phyloP scores from a whole-genome alignment of 2,113 vertebrate genomes.

The Alouatta palliata region DNA sequence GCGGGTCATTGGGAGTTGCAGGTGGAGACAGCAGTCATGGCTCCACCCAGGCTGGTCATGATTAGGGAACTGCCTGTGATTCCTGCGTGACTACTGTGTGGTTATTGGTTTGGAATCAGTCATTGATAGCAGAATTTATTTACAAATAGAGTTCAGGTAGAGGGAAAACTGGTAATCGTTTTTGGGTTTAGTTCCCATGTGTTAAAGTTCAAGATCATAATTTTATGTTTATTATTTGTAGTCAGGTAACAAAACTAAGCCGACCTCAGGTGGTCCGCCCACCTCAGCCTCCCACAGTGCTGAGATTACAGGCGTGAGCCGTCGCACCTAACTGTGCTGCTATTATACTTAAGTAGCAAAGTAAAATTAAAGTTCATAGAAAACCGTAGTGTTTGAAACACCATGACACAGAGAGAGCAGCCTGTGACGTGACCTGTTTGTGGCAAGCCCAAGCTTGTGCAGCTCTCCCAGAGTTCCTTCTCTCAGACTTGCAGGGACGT shows the following conservation, averaged over 20 bases:
- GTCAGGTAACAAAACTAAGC: no score
- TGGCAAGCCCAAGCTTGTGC: not conserved
- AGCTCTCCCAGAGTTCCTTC: no score
- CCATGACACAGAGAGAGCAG: no score
- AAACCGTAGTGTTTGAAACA: not conserved
- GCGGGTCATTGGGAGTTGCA: not conserved
- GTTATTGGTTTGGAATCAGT: no score
- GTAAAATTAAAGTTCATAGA: not conserved
- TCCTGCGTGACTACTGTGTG: not conserved
- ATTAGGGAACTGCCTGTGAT: not conserved
- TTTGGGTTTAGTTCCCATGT: not conserved
- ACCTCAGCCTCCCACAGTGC: no score
- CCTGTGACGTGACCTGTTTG: not conserved
- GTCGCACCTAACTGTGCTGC: not conserved
- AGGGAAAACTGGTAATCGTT: not conserved
- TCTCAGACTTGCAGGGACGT: rapidly evolving
- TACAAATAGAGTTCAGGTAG: not conserved
- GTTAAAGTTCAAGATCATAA: not conserved
- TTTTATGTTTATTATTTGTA: no score
- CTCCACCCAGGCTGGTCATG: not conserved
- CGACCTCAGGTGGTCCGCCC: no score
- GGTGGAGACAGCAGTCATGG: not conserved
- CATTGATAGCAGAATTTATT: not conserved
- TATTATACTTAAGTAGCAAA: not conserved
- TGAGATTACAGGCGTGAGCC: no score